Evolutionary conservation across 2,888 invertebrate genomes (phyloP), one percentile per base, ranked within the genome.

Genomic region (Hecatera dysodea): DNA sequence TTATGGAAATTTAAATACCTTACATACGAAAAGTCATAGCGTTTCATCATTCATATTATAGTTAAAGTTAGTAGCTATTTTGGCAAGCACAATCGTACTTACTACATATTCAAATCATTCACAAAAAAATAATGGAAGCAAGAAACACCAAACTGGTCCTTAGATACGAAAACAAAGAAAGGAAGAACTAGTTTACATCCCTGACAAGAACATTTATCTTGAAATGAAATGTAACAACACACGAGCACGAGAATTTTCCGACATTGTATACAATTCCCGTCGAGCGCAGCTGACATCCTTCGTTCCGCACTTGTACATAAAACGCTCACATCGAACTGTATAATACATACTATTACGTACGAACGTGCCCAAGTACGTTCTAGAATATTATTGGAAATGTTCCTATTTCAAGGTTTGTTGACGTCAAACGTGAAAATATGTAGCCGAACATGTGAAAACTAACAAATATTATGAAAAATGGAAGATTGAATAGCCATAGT

Each of bases 371-470:
- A 39, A 33, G n/a, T 55, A 19, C 33, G 29, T 63, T 63, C 24
- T 50, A 53, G 22, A 66, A 63, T 60, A 46, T 60, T 36, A 64
- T 66, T 79, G 55, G 46, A 63, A 67, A 67, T 77, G n/a, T 67
- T 63, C 15, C 46, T 80, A 67, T 74, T 77, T 60, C 60, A 67
- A 44, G 55, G 46, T 53, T 57, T 57, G 22, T 72, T 76, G 63
- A 77, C 67, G 75, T 80, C 80, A 67, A 67, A 42, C 17, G 29
- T 67, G n/a, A 33, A 79, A 67, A 60, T 42, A n/a, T n/a, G n/a
- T n/a, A 46, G 59, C 22, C 39, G 19, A 50, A 36, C 61, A n/a
- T 39, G 22, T 39, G 39, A 50, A 63, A 64, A 48, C 22, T 57
- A 39, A 39, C 24, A 56, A 50, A 50, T 61, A 27, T 60, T 68